These are phyloP conservation scores for Gastrophryne carolinensis DNA, from an alignment of 2,797 vertebrate genomes.

Conservation along the genomic window DNA sequence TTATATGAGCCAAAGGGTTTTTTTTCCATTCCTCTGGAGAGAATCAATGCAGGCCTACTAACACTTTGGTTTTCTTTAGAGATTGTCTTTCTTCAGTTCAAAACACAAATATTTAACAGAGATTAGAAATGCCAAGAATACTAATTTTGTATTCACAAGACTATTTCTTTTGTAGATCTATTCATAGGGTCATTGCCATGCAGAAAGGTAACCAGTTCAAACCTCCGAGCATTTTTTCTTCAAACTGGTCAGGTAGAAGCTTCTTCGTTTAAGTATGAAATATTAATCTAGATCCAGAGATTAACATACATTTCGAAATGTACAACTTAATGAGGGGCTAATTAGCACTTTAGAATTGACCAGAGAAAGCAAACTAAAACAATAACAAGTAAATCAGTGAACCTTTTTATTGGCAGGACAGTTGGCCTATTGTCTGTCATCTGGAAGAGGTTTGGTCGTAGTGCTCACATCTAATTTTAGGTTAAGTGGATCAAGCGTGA, in stretches of 20 bases:
- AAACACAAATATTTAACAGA: not conserved
- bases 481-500: too few relatives aligned
- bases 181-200: not conserved
- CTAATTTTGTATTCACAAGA: not conserved
- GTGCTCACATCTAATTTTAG: too few relatives aligned
- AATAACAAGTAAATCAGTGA: not conserved
- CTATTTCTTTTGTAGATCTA: not conserved
- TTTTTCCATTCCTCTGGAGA: not conserved
- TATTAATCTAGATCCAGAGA: not conserved
- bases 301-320: not conserved
- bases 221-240: not conserved
- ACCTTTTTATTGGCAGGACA: not conserved
- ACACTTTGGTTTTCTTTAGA: not conserved
- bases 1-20: not conserved
- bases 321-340: not conserved
- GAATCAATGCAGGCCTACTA: not conserved
- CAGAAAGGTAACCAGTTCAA: not conserved
- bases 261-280: not conserved
- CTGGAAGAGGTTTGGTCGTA: too few relatives aligned
- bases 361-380: not conserved
- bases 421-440: too few relatives aligned
- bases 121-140: not conserved
- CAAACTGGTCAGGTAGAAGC: not conserved
- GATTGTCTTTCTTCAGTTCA: conserved; percentile 1
- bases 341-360: not conserved